Base-by-base conservation (phyloP, 2,113 vertebrate species). In the Crotalus viridis region DNA sequence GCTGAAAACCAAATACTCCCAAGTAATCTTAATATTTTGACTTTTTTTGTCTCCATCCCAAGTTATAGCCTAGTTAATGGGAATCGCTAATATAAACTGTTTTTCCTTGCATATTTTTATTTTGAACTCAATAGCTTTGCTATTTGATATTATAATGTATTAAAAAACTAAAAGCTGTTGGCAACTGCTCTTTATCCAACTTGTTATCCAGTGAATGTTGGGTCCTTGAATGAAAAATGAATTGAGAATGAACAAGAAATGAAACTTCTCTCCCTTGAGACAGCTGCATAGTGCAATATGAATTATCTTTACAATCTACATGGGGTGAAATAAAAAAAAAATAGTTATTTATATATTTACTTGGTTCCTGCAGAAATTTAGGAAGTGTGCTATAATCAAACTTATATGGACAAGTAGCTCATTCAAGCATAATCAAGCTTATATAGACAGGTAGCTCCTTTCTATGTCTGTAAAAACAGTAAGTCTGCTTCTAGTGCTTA, bases 101-200 rank as follows among this genome's bases (percentile, higher is more conserved):
- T 39, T 81, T 81, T 81, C 8, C 69, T 81, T 81, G 69, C 6
- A 39, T 81, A 39, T 39, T 81, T 81, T 39, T 39, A 81, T 81
- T 39, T 39, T 39, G 17, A 81, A 81, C 33, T 39, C n/a, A 19
- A 3, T 81, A 39, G 13, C 5, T 39, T 81, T 81, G 69, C 15
- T 81, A 39, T 39, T 81, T 81, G 33, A 7, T 39, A 39, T 81
- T 8, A 81, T 81, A 39, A 81, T 39, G 69, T 81, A 81, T 81
- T 81, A 39, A 81, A 81, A 74, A 39, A 39, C 69, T 64, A 64
- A 81, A 39, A 81, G 33, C 39, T 95, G 51, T 52, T 92, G 88
- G 51, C 87, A 95, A 93, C 85, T 46, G 91, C 69, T 51, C 6
- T 85, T 93, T 46, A 91, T 43, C 24, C 26, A 61, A 52, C 52